These are phyloP conservation scores for Oncorhynchus nerka DNA, from an alignment of 2,113 vertebrate genomes.

Conservation along the genomic window DNA sequence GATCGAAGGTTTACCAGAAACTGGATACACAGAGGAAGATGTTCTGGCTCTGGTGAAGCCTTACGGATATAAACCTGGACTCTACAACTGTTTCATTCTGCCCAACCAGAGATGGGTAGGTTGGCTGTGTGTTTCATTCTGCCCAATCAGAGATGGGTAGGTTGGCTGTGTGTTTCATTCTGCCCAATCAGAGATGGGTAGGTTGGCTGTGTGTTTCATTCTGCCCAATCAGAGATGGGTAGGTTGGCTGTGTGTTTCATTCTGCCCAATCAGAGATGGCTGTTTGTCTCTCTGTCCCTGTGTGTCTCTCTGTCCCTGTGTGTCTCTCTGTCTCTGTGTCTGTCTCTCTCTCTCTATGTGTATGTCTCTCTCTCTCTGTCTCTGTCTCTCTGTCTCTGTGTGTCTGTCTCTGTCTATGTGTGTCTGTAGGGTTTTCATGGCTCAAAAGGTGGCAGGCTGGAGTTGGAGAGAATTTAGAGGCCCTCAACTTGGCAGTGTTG, in stretches of 20 bases:
- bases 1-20: conserved; percentile 76
- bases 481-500: too few relatives aligned
- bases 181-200: conserved; percentile 33
- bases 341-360: too few relatives aligned
- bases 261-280: conserved; percentile 14
- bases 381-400: too few relatives aligned
- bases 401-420: too few relatives aligned
- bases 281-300: not conserved
- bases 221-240: conserved; percentile 33
- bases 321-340: too few relatives aligned
- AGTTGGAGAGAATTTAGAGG: too few relatives aligned
- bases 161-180: not conserved
- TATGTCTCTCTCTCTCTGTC: too few relatives aligned
- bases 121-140: not conserved
- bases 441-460: too few relatives aligned
- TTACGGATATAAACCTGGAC: conserved; percentile 28
- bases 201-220: not conserved
- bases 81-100: not conserved
- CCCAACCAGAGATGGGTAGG: conserved; percentile 32
- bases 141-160: conserved; percentile 32
- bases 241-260: not conserved
- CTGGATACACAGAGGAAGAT: conserved; percentile 72
- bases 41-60: conserved; percentile 45
- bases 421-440: too few relatives aligned
- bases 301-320: too few relatives aligned